These are phyloP conservation scores for Carcharodon carcharias DNA, from an alignment of 2,797 vertebrate species.

Conservation along the genomic window DNA sequence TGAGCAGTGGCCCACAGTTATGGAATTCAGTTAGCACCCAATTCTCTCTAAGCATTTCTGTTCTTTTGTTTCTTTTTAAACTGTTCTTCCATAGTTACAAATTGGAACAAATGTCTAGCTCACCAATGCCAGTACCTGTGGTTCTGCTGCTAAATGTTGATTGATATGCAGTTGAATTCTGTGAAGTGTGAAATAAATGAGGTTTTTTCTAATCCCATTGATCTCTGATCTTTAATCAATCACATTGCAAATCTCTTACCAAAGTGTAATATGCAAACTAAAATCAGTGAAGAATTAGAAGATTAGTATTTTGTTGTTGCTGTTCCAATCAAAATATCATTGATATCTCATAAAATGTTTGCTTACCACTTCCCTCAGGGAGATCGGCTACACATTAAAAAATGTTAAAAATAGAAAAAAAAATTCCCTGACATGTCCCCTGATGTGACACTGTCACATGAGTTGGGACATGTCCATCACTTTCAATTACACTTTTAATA, in stretches of 20 bases:
- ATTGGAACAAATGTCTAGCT: neutral
- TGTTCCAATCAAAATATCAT: too few species aligned
- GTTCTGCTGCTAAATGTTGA: neutral
- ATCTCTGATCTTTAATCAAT: neutral
- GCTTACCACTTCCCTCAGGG: too few species aligned
- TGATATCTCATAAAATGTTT: too few species aligned
- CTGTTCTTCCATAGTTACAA: neutral
- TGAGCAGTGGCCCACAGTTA: neutral
- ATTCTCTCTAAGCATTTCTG: neutral
- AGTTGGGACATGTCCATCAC: too few species aligned
- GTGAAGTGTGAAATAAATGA: neutral
- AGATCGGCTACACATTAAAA: too few species aligned
- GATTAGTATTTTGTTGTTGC: too few species aligned
- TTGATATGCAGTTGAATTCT: neutral
- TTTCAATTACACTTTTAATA: too few species aligned
- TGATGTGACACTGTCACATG: too few species aligned
- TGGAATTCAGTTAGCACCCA: too few species aligned
- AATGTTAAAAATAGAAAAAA: too few species aligned
- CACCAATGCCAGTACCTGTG: neutral
- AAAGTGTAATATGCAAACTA: neutral
- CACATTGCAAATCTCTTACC: neutral
- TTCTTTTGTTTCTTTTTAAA: neutral
- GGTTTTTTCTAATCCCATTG: neutral
- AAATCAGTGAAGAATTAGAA: too few species aligned
- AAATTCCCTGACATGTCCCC: too few species aligned